A percentile compares a stretch with the other conserved stretches of the same genome.
These are phyloP conservation scores for Philonicus albiceps DNA, from an alignment of 2,888 invertebrate genomes.

Conservation along the genomic window DNA sequence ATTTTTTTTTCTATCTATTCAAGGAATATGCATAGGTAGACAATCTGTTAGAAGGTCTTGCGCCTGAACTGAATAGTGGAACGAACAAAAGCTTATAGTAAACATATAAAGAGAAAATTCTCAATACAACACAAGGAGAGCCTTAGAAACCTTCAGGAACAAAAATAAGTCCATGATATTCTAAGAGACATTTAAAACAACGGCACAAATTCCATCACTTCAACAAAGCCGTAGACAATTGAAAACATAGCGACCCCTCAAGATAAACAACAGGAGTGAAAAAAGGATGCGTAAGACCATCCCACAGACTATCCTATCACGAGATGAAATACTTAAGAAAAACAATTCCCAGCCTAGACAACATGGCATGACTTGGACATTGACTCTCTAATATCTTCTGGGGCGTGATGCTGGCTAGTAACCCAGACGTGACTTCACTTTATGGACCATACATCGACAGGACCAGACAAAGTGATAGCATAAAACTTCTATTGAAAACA, in stretches of 20 bases:
- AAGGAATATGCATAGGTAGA: neutral
- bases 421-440: constrained; percentile 26
- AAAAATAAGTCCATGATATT: neutral
- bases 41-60: neutral
- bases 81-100: neutral
- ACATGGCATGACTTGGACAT: neutral
- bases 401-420: neutral
- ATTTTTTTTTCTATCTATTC: neutral
- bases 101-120: neutral
- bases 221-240: neutral
- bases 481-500: neutral
- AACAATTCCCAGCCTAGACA: neutral
- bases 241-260: neutral
- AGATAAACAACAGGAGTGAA: neutral
- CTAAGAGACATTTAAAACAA: neutral
- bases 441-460: neutral
- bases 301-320: neutral
- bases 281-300: neutral
- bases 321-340: constrained; percentile 17
- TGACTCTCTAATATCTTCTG: neutral
- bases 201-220: neutral
- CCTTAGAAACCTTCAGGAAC: neutral
- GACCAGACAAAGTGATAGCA: neutral
- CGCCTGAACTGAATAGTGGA: neutral
- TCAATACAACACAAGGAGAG: neutral